Percentiles rank a stretch among this genome's conserved stretches.
Conservation (phyloP, 2,113 vertebrate species). For the Talpa occidentalis region DNA sequence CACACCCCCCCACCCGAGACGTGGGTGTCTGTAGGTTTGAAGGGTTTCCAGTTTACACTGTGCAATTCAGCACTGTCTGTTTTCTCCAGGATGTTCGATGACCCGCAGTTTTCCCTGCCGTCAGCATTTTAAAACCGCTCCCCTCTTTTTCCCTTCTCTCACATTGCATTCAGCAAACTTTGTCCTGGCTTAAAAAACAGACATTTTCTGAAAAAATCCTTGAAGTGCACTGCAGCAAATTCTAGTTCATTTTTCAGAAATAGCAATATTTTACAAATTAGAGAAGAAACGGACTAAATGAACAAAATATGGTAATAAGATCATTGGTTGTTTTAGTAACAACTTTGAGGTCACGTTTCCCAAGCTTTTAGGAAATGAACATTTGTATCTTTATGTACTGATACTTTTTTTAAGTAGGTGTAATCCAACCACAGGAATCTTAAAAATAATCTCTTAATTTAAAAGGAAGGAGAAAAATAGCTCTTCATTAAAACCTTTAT, state of each 20-base stretch:
- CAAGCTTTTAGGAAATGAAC: constrained; percentile 20
- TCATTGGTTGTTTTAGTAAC: not conserved
- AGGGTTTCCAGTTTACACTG: not conserved
- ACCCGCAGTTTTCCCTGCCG: not conserved
- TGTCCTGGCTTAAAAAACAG: constrained; percentile 29
- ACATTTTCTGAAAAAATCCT: constrained; percentile 7
- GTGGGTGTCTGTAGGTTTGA: not conserved
- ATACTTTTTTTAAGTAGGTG: constrained; percentile 14
- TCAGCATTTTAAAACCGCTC: not conserved
- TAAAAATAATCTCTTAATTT: constrained; percentile 22
- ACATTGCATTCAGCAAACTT: constrained; percentile 35
- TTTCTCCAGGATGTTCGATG: not conserved
- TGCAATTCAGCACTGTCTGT: not conserved
- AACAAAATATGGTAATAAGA: not conserved
- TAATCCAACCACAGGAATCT: constrained; percentile 1
- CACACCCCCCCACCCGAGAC: not conserved
- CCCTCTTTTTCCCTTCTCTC: not conserved
- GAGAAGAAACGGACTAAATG: not conserved
- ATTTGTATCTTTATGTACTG: not conserved
- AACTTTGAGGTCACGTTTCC: constrained; percentile 26
- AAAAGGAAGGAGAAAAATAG: constrained; percentile 52
- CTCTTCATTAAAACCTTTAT: constrained; percentile 9
- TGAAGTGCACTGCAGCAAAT: not conserved
- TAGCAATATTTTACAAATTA: not conserved
- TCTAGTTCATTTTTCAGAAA: constrained; percentile 7